Evolutionary conservation across 64 coral and sea anemone genomes (phyloP).

Genomic region (Exaiptasia diaphana): DNA sequence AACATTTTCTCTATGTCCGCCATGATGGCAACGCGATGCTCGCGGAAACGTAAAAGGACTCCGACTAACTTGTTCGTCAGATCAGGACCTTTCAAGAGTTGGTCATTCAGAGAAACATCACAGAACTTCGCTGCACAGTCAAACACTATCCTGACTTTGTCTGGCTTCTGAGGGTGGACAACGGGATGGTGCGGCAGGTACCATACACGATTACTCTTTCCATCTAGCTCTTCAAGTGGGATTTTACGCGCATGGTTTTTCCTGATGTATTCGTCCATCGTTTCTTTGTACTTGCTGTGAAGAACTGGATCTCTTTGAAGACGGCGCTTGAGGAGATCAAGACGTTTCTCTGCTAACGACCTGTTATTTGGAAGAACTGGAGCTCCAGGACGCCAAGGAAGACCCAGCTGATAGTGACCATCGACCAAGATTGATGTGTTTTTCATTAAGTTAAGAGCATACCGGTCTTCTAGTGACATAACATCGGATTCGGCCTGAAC

Average conservation of each 20-base stretch:
- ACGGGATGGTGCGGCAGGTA: no score
- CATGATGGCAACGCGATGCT: not conserved
- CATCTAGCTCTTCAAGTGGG: no score
- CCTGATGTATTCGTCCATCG: not conserved
- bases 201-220: no score
- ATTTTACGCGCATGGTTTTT: not conserved
- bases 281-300: not conserved
- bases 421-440: not conserved
- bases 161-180: no score
- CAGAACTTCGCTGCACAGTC: no score
- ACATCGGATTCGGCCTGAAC: not conserved
- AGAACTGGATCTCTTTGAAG: not conserved
- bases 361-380: not conserved
- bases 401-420: constrained; percentile 29
- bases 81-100: not conserved
- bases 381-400: not conserved
- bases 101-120: not conserved
- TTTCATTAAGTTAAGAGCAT: constrained; percentile 32
- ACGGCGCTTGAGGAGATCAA: not conserved
- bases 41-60: not conserved
- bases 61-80: not conserved
- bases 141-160: no score
- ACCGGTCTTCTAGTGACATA: constrained; percentile 41
- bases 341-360: not conserved
- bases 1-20: not conserved